A percentile compares a stretch with the other conserved stretches of the same genome.
Evolutionary conservation across 1,140 invertebrate genomes (phyloP).

Genomic region (Drosophila truncata): DNA sequence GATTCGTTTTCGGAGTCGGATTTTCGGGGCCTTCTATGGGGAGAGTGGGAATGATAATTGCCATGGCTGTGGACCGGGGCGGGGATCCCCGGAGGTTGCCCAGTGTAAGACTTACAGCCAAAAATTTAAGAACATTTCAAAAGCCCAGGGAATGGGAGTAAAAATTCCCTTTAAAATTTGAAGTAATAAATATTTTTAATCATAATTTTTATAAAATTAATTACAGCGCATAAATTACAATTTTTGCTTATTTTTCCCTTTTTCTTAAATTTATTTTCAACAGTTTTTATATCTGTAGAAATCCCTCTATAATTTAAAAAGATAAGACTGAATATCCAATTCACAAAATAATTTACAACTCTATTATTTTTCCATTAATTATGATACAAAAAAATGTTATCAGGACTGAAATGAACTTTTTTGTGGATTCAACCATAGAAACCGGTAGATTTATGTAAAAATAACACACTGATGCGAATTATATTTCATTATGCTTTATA

Average conservation of each 20-base stretch:
- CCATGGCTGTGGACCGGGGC: conserved; percentile 47
- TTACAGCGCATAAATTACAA: neutral
- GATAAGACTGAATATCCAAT: neutral
- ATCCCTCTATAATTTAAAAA: neutral
- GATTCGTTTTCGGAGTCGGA: conserved; percentile 11
- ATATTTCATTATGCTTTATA: neutral
- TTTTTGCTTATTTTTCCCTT: neutral
- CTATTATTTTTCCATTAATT: conserved; percentile 2
- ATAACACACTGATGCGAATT: neutral
- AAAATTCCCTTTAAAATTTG: neutral
- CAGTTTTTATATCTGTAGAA: neutral
- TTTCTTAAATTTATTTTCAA: neutral
- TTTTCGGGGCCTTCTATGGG: conserved; percentile 19
- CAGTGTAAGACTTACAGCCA: conserved; percentile 31
- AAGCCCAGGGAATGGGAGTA: neutral
- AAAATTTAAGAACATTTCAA: conserved; percentile 33
- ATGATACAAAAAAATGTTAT: neutral
- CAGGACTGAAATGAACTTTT: too few species aligned
- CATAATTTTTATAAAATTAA: neutral
- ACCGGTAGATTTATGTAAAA: neutral
- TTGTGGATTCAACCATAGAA: neutral
- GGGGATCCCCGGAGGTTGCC: neutral
- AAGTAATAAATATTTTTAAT: neutral
- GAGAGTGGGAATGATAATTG: conserved; percentile 70
- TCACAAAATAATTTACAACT: neutral